phyloP scores from a whole-genome alignment of 2,888 invertebrate species.

The Resseliella maxima region DNA sequence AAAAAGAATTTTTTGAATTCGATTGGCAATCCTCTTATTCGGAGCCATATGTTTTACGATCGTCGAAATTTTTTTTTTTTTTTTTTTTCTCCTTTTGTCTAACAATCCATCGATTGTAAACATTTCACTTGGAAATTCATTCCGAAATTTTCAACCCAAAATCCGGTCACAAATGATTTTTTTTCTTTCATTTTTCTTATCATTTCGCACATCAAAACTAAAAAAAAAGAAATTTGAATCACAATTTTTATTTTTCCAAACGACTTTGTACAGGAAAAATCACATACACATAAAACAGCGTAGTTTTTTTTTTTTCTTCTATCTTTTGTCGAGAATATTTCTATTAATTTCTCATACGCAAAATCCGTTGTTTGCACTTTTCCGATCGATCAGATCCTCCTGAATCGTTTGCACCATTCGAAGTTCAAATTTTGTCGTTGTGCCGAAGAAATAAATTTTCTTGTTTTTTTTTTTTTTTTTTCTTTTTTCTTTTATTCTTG shows the following conservation, averaged over 20 bases:
- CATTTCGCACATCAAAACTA: not conserved
- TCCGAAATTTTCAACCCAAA: no score
- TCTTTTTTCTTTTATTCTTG: no score
- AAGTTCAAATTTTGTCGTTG: not conserved
- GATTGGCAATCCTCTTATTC: not conserved
- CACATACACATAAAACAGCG: no score
- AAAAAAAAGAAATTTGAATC: not conserved
- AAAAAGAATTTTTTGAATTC: no score
- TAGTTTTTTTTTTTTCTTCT: not conserved
- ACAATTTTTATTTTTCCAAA: not conserved
- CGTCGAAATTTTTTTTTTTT: not conserved
- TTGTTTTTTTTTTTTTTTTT: not conserved
- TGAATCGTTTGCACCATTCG: not conserved
- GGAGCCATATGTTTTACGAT: not conserved
- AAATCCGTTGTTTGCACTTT: constrained; percentile 7
- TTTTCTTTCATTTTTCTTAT: not conserved
- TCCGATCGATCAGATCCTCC: not conserved
- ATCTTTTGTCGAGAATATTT: not conserved
- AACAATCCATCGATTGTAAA: not conserved
- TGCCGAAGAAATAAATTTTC: not conserved
- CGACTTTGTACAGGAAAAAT: no score
- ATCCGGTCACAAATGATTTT: not conserved
- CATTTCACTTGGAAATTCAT: not conserved
- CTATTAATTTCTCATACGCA: not conserved
- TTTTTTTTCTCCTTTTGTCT: no score